Base-by-base conservation (phyloP, 35 echinoderm and acorn worm genomes). In the Apostichopus parvimensis region DNA sequence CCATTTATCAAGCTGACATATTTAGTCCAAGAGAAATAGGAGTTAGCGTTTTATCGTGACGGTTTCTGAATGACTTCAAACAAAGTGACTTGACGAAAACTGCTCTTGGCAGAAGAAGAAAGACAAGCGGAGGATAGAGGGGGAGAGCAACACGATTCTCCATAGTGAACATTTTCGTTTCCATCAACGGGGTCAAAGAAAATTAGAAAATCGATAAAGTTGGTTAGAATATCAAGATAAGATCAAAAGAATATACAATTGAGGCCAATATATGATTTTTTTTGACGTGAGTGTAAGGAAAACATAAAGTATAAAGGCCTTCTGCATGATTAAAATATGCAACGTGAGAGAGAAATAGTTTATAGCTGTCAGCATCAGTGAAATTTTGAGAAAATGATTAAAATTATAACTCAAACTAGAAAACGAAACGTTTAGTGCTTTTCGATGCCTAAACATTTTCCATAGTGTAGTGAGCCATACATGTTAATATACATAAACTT, bases 1-100 rank as follows among this genome's bases (percentile, higher is more conserved):
- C 54, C 79, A 82, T 82, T 82, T 82, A 82, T 82, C 79, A 82
- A 82, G 34, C 6, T 54, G 81, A 84, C 54, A 58, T 84, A 84
- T 84, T 84, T 84, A 84, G 81, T 84, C 81, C 81, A 84, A 57
- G 54, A 56, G 81, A 84, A 59, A 84, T 84, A 59, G 24, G 81
- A 57, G 54, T 17, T 17, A 84, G 81, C 81, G 17, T 84, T 58
- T 84, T 84, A 59, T 84, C 81, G 53, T 58, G 81, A 84, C 81
- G 57, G 81, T 58, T 84, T 59, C 81, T 84, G 81, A 84, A 84
- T 84, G 81, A 84, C 57, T 84, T 84, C 81, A 84, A 59, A 84
- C 81, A 84, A 54, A 54, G 6, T 57, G 71, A 18, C 71, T 82
- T 56, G 5, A n/a, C 15, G 79, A 82, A 20, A 82, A 77, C 13